These are phyloP conservation scores for Palythoa caribaeorum DNA, from an alignment of 92 coral and sea anemone species.

Conservation along the genomic window DNA sequence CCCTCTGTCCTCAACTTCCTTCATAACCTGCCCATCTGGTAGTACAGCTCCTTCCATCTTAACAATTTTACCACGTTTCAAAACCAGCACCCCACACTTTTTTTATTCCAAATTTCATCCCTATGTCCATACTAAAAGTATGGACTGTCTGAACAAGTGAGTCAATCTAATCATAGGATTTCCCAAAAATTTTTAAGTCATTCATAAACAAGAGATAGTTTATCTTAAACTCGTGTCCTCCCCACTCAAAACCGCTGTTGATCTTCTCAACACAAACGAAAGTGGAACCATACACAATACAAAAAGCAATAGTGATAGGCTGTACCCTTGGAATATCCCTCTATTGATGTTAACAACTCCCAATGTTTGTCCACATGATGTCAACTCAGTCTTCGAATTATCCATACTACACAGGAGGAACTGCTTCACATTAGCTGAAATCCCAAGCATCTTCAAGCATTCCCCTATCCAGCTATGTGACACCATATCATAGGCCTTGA, in stretches of 20 bases:
- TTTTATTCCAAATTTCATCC: neutral
- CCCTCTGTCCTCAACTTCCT: neutral
- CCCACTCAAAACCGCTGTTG: constrained; percentile 14
- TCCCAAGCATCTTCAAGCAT: neutral
- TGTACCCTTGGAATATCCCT: constrained; percentile 55
- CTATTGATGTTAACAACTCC: constrained; percentile 41
- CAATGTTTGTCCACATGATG: neutral
- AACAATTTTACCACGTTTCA: constrained; percentile 23
- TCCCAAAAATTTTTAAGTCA: constrained; percentile 41
- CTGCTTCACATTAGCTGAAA: neutral
- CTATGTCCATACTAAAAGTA: neutral
- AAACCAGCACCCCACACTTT: constrained; percentile 45
- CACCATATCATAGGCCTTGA: constrained; percentile 29
- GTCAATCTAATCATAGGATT: constrained; percentile 16
- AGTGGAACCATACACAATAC: constrained; percentile 41
- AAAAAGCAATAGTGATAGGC: constrained; percentile 51
- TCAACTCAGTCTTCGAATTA: constrained; percentile 13
- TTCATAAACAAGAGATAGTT: constrained; percentile 53
- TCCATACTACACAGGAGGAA: constrained; percentile 17
- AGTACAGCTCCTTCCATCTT: neutral
- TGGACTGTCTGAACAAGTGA: constrained; percentile 8
- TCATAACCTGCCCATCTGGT: neutral
- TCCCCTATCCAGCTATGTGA: constrained; percentile 22
- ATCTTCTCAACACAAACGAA: constrained; percentile 1
- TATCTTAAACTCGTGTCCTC: neutral